These are phyloP conservation scores for Ciconia nigra DNA, from an alignment of 2,797 vertebrate genomes.

Conservation along the genomic window DNA sequence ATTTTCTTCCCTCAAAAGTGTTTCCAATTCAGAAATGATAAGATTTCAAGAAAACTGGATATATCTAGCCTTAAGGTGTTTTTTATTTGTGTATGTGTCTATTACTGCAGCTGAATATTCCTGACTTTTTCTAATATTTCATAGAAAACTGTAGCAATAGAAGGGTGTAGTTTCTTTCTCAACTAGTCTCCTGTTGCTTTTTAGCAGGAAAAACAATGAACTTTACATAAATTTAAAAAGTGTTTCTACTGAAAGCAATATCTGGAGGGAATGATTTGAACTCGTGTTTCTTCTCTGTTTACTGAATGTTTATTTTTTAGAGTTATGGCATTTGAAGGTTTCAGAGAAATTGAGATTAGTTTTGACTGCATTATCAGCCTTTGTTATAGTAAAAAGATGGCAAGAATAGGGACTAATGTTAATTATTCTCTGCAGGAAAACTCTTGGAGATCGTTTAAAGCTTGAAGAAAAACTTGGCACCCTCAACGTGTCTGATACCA, in stretches of 20 bases:
- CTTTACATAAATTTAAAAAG: not conserved
- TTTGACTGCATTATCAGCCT: not conserved
- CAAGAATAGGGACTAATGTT: constrained; percentile 1
- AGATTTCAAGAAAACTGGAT: not conserved
- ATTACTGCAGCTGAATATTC: not conserved
- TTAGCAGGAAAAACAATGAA: not conserved
- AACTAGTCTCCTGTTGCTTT: not conserved
- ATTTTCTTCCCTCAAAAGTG: not conserved
- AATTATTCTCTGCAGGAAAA: constrained; percentile 78
- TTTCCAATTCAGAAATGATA: not conserved
- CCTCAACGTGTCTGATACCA: constrained; percentile 77
- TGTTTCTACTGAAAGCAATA: not conserved
- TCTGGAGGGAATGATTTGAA: not conserved
- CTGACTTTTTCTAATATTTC: not conserved
- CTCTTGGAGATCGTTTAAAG: constrained; percentile 92
- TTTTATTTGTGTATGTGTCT: not conserved
- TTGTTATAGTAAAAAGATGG: not conserved
- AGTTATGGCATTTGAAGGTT: not conserved
- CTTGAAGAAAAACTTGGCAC: constrained; percentile 84
- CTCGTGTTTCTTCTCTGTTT: not conserved
- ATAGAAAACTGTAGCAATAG: not conserved
- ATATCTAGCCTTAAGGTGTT: not conserved
- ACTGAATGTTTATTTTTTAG: not conserved
- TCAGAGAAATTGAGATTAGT: not conserved
- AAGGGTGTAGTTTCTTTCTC: not conserved